Base-by-base conservation (phyloP, 2,888 invertebrate species). In the Periphyllus acericola region DNA sequence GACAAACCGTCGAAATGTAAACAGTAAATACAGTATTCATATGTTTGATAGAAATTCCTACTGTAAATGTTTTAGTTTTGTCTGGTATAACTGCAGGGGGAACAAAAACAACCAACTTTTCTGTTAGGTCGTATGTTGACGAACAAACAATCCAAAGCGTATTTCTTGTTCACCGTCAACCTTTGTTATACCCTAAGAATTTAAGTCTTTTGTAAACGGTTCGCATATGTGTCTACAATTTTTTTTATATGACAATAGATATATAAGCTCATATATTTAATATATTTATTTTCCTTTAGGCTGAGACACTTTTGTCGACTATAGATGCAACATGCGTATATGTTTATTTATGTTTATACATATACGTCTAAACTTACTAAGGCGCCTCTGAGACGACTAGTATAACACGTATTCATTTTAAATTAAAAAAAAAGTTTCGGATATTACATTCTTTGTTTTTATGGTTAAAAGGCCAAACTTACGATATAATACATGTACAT, bases 371-470 rank as follows among this genome's bases (percentile, higher is more conserved):
- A 36, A 81, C 29, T 32, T 68, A 40, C 4, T 81, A n/a, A 83
- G 83, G 72, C 83, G 83, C 34, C 72, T 52, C 52, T 46, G 34
- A 82, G 72, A 55, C 72, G 72, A 83, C 72, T n/a, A 34, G 55
- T 34, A 34, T 34, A 34, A 79, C 55, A 60, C 32, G 25, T 60
- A 79, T 55, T 14, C 79, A 6, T n/a, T 78, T 46, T 68, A 68
- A 71, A 68, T 81, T 81, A 83, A 52, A 71, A 82, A 72, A 74
- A 72, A 72, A 32, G 25, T 82, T 72, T 82, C 82, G 82, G 82
- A 71, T 83, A 72, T 72, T 72, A 83, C 52, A 46, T 72, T 36
- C 21, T 34, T 25, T 60, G 29, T 52, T 82, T 82, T 71, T 71
- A 82, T n/a, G 36, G 71, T 68, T 32, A 82, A 52, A 34, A 66